A percentile compares a stretch with the other conserved stretches of the same genome.
phyloP scores from a whole-genome alignment of 2,113 vertebrate genomes.

The Indicator indicator region DNA sequence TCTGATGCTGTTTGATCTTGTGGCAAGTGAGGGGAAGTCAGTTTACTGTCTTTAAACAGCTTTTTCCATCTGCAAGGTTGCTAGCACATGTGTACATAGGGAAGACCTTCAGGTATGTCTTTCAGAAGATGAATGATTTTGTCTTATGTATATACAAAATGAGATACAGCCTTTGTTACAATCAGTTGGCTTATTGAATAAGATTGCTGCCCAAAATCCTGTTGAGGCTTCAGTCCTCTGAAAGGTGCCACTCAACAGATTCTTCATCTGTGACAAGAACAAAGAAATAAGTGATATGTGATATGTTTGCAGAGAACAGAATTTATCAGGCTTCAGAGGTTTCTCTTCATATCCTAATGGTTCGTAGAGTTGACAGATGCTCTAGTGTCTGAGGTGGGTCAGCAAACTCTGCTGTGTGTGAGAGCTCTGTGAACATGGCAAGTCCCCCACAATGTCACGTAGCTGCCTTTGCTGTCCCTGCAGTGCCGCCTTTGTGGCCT shows the following conservation, averaged over 20 bases:
- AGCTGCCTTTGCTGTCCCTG: not conserved
- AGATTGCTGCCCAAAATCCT: not conserved
- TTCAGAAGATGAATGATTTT: not conserved
- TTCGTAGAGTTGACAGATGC: not conserved
- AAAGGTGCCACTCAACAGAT: not conserved
- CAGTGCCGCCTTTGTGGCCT: not conserved
- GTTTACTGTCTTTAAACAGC: not conserved
- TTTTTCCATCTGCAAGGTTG: not conserved
- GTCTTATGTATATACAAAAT: not conserved
- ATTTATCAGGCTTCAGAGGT: not conserved
- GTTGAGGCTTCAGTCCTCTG: not conserved
- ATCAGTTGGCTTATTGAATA: not conserved
- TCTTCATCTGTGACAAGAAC: not conserved
- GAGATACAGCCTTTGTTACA: not conserved
- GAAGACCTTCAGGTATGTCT: not conserved
- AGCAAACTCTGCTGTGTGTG: not conserved
- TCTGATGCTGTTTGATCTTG: not conserved
- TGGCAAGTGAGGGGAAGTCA: not conserved
- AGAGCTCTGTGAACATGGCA: accelerated
- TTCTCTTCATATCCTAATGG: not conserved
- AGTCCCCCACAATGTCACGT: not conserved
- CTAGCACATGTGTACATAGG: not conserved
- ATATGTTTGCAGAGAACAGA: not conserved
- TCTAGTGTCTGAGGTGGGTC: not conserved
- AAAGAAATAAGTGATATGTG: not conserved